phyloP scores from a whole-genome alignment of 2,113 vertebrate genomes.

The Scolopax mira region DNA sequence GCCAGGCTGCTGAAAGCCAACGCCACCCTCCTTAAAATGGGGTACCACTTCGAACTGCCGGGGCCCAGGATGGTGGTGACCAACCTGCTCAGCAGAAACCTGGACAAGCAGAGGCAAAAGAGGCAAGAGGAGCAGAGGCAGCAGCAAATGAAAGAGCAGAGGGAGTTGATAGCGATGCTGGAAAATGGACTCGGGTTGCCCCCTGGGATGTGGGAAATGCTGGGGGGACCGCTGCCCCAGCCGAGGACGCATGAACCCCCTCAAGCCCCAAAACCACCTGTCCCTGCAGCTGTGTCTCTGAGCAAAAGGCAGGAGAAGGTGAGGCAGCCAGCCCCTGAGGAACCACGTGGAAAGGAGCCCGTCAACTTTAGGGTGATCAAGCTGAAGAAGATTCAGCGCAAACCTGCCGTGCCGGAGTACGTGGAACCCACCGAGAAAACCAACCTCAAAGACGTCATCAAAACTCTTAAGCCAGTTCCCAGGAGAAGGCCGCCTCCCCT shows the following conservation, averaged over 20 bases:
- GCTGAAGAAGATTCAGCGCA: constrained; percentile 78
- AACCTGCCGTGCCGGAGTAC: constrained; percentile 56
- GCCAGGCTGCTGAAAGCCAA: constrained; percentile 93
- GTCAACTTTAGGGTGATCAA: constrained; percentile 71
- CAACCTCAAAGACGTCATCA: constrained; percentile 90
- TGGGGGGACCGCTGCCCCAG: constrained; percentile 77
- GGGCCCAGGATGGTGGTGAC: constrained; percentile 98
- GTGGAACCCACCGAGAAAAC: constrained; percentile 77
- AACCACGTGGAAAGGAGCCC: not conserved
- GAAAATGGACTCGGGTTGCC: constrained; percentile 87
- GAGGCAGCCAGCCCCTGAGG: not conserved
- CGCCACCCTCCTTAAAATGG: constrained; percentile 92
- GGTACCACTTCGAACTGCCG: constrained; percentile 93
- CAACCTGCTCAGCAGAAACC: constrained; percentile 91
- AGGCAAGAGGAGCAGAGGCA: constrained; percentile 88
- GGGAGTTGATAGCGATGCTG: constrained; percentile 82
- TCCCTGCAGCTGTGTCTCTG: not conserved
- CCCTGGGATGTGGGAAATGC: constrained; percentile 85
- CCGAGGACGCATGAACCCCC: constrained; percentile 43
- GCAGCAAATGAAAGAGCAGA: constrained; percentile 87
- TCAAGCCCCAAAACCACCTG: constrained; percentile 36
- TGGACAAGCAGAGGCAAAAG: constrained; percentile 90
- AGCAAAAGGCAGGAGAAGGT: constrained; percentile 33
- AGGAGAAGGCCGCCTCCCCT: constrained; percentile 84
- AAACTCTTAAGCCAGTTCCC: constrained; percentile 89